Evolutionary conservation across 2,888 invertebrate genomes (phyloP), one percentile per base, ranked within the genome.

Genomic region (Chrysopilus asiliformis): DNA sequence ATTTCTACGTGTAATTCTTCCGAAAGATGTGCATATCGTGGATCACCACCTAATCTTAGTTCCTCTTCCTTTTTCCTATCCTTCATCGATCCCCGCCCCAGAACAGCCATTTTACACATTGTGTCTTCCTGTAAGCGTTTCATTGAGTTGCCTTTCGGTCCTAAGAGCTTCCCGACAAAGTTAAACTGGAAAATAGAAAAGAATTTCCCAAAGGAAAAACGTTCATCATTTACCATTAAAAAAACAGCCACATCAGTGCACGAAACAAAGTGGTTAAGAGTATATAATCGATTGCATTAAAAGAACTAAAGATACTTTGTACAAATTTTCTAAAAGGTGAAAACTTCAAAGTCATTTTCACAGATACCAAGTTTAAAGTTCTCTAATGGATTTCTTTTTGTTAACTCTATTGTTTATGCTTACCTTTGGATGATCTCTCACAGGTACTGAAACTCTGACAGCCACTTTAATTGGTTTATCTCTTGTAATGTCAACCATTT

Each of bases 41-140:
- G 84, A 59, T 93, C 91, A 2, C 84, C 84, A 39, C 85, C 83
- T 30, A 80, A 76, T 16, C 90, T 71, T n/a, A 89, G 68, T 57
- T 91, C 90, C 62, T 91, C 89, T 60, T 93, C 91, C 87, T 91
- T 91, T 55, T 82, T 79, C 49, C 89, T 75, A 58, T 93, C 91
- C 59, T 87, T 79, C 89, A 93, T 91, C 5, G 91, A 91, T 7
- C 91, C 91, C 43, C 84, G 72, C 5, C 93, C 93, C 16, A 93
- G 70, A 9, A 93, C 87, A 18, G 91, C 87, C 87, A 93, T 91
- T 70, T 90, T 91, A 57, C 90, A 89, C 76, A 89, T 86, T 9
- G 91, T 91, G 62, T 90, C 90, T 58, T 91, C 90, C 61, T 91
- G 91, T 18, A 93, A 71, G 45, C 89, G 71, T 61, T 90, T 90